Evolutionary conservation across 2,888 invertebrate species (phyloP).

Genomic region (Apocheima hispidaria): DNA sequence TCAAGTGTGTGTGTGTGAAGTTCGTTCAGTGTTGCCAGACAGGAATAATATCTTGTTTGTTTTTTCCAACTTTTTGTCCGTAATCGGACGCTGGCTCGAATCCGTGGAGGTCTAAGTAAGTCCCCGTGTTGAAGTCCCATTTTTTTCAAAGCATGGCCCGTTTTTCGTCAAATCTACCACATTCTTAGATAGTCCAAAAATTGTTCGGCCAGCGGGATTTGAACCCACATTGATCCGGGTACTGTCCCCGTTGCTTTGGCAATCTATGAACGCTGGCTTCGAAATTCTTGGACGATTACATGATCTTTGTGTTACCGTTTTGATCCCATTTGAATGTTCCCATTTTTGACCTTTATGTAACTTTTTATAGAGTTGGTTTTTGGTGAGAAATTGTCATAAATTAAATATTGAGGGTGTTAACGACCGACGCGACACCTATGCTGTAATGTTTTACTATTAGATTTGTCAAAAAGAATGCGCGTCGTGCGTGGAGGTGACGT

Average conservation of each 20-base stretch:
- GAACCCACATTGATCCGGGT: neutral
- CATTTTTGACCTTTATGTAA: neutral
- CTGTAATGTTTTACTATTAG: too few species aligned
- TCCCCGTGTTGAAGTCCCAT: constrained; percentile 50
- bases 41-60: constrained; percentile 79
- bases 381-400: constrained; percentile 34
- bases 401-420: neutral
- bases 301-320: neutral
- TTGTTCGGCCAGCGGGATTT: neutral
- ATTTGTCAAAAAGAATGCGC: too few species aligned
- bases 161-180: neutral
- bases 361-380: neutral
- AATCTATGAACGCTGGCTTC: neutral
- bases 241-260: neutral
- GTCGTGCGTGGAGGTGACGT: too few species aligned
- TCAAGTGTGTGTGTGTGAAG: neutral
- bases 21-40: constrained; percentile 48
- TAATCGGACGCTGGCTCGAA: constrained; percentile 81
- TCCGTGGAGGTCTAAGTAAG: constrained; percentile 85
- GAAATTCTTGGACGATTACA: neutral
- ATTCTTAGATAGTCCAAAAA: constrained; percentile 6
- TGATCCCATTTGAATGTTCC: neutral
- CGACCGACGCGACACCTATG: too few species aligned
- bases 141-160: constrained; percentile 26
- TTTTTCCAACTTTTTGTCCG: constrained; percentile 80